Percentiles rank a stretch among this genome's conserved stretches.
phyloP scores from a whole-genome alignment of 1,140 invertebrate species.

The Aethina tumida region DNA sequence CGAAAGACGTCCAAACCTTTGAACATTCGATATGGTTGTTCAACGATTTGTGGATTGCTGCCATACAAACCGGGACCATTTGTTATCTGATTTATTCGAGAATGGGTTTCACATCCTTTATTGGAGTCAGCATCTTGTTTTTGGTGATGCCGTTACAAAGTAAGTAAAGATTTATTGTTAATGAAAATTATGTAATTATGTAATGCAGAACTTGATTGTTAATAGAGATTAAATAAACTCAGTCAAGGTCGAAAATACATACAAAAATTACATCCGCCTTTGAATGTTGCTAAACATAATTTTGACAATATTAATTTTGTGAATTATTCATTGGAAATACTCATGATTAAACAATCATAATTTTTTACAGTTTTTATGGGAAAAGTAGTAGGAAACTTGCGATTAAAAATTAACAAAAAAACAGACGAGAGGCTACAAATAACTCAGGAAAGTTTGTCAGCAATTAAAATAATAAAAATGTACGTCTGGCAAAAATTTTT shows the following conservation, averaged over 20 bases:
- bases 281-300: neutral
- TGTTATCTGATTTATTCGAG: conserved; percentile 67
- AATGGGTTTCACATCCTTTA: conserved; percentile 62
- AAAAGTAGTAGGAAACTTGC: conserved; percentile 17
- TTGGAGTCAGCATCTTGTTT: conserved; percentile 69
- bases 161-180: too few species aligned
- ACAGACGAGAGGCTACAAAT: conserved; percentile 70
- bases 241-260: neutral
- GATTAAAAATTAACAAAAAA: conserved; percentile 16
- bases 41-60: conserved; percentile 72
- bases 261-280: neutral
- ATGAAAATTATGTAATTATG: too few species aligned
- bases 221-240: too few species aligned
- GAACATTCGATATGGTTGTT: conserved; percentile 57
- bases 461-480: conserved; percentile 80
- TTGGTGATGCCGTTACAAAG: conserved; percentile 77
- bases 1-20: conserved; percentile 74
- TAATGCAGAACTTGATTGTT: too few species aligned
- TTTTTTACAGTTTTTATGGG: conserved; percentile 21
- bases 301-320: neutral
- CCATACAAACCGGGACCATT: conserved; percentile 64
- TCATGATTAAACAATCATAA: too few species aligned
- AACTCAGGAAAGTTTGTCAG: conserved; percentile 76
- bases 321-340: neutral
- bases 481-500: conserved; percentile 80